Evolutionary conservation across 2,113 vertebrate species (phyloP).

Genomic region (Podilymbus podiceps): DNA sequence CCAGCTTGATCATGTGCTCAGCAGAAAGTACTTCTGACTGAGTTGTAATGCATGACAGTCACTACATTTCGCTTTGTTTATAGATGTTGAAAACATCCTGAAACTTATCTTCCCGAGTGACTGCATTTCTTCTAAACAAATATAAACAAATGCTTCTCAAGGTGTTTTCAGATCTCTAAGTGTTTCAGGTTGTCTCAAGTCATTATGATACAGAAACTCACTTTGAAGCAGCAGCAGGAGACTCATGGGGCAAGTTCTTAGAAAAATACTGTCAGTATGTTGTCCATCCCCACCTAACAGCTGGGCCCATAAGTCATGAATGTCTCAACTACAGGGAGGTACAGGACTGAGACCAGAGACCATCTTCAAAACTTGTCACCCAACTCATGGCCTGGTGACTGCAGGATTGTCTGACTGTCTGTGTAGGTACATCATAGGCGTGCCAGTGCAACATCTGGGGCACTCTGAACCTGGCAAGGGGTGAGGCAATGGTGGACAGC

Average conservation of each 20-base stretch:
- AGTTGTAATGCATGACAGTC: neutral
- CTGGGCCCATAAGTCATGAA: neutral
- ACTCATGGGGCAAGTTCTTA: neutral
- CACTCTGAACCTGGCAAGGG: neutral
- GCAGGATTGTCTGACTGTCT: neutral
- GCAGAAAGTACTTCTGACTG: neutral
- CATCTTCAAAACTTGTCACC: neutral
- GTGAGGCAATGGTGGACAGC: neutral
- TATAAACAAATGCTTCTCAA: neutral
- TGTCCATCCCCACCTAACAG: neutral
- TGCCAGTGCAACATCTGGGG: neutral
- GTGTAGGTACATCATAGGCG: neutral
- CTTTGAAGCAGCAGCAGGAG: neutral
- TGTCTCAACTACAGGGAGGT: neutral
- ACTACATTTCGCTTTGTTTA: conserved; percentile 4
- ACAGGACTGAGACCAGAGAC: neutral
- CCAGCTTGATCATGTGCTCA: neutral
- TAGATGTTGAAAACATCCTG: neutral
- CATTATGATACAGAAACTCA: neutral
- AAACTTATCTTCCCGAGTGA: conserved; percentile 1
- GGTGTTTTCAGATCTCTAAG: neutral
- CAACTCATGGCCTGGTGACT: neutral
- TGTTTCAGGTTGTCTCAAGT: neutral
- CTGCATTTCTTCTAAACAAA: neutral
- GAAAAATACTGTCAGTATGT: neutral